Evolutionary conservation across 1,140 invertebrate species (phyloP), one percentile per base, ranked within the genome.

Genomic region (Ceratina japonica): DNA sequence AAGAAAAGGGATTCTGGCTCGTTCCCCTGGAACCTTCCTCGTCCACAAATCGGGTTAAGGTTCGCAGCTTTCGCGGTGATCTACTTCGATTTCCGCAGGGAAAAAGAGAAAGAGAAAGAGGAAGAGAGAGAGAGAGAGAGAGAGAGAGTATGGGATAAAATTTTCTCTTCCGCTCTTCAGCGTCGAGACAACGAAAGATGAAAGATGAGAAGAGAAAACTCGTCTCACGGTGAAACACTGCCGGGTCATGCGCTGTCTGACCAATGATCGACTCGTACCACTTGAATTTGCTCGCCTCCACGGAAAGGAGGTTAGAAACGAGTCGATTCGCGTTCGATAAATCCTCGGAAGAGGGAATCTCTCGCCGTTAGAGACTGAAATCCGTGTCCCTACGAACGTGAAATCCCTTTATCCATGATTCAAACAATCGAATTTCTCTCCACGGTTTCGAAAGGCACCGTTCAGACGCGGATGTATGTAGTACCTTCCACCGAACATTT

Each of bases 1-100:
- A 63, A 63, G 37, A 77, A 54, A 49, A 3, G 52, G 59, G 44
- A 49, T 63, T 27, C 51, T 49, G 3, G 20, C 31, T 49, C 31
- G 68, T 77, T 64, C 49, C 66, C 7, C 16, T 3, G 18, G 37
- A 76, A 56, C 20, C 58, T 44, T 70, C 73, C 37, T 44, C 37
- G 63, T 59, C 68, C 79, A 24, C 66, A 78, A 81, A 78, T 81
- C 75, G 79, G 79, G 75, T 78, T 81, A 78, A 81, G 54, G 68
- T 62, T 70, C 75, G 59, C 72, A 65, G 79, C 66, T 71, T 65
- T 37, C 61, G 68, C 52, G 68, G 22, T 72, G 79, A 81, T 81
- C 79, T 61, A 78, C 66, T 81, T 78, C 79, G 79, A 81, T 81
- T 71, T 70, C 79, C 68, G 66, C 27, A 62, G 66, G 73, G 79